Conservation (phyloP, 2,888 invertebrate genomes). For the Eristalis tenax region DNA sequence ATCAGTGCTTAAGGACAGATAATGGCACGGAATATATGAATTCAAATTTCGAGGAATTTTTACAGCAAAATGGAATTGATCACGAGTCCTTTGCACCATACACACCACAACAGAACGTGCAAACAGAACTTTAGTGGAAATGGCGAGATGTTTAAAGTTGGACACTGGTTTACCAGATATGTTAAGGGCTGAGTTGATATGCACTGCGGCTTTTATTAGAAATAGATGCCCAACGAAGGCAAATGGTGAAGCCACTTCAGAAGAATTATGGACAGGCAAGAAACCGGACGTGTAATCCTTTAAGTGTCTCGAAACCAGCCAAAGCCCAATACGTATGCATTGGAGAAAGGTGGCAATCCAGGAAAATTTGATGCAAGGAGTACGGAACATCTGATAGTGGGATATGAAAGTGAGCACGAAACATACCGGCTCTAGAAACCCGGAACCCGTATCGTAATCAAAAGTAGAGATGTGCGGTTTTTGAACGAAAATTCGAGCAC, state of each 20-base stretch:
- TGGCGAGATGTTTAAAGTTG: slow-evolving; percentile 27
- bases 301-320: neutral
- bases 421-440: slow-evolving; percentile 13
- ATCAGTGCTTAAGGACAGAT: slow-evolving; percentile 24
- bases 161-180: slow-evolving; percentile 13
- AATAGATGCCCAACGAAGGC: slow-evolving; percentile 31
- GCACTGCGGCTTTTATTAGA: slow-evolving; percentile 18
- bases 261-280: neutral
- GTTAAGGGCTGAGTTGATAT: slow-evolving; percentile 26
- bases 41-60: neutral
- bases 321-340: slow-evolving; percentile 2
- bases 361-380: slow-evolving; percentile 4
- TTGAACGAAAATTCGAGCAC: neutral
- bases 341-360: slow-evolving; percentile 10
- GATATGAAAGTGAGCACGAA: neutral
- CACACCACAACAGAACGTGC: neutral
- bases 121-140: slow-evolving; percentile 7
- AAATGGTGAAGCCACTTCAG: neutral
- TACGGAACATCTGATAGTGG: neutral
- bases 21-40: slow-evolving; percentile 34
- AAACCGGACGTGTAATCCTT: slow-evolving; percentile 12
- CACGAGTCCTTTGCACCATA: too few relatives aligned
- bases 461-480: slow-evolving; percentile 9
- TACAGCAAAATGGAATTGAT: slow-evolving; percentile 17
- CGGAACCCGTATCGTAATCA: slow-evolving; percentile 2